These are phyloP conservation scores for Trigoniulus corallinus DNA, from an alignment of 1,140 invertebrate genomes.

Conservation along the genomic window DNA sequence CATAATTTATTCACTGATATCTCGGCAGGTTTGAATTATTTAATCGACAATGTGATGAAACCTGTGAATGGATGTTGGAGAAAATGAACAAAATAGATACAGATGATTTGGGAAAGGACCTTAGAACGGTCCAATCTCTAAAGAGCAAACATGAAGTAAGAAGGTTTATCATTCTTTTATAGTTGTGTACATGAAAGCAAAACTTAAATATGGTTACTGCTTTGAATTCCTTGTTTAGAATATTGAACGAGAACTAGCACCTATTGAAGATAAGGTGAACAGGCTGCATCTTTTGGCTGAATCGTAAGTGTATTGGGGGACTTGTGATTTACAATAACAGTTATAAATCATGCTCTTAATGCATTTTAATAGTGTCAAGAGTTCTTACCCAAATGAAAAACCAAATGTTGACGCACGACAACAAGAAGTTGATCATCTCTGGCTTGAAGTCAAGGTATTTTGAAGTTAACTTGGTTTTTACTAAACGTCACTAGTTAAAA, in stretches of 20 bases:
- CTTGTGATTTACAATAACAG: neutral
- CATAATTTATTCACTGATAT: neutral
- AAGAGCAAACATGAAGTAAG: slow-evolving; percentile 54
- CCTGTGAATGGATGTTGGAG: slow-evolving; percentile 83
- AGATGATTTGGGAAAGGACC: slow-evolving; percentile 58
- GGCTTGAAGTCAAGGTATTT: slow-evolving; percentile 62
- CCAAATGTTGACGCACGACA: slow-evolving; percentile 68
- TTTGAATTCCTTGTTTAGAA: slow-evolving; percentile 33
- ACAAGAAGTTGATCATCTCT: slow-evolving; percentile 67
- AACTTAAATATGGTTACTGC: no score
- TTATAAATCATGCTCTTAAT: neutral
- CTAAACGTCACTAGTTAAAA: no score
- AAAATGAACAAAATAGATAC: slow-evolving; percentile 59
- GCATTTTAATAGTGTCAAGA: slow-evolving; percentile 43
- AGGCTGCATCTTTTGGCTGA: slow-evolving; percentile 63
- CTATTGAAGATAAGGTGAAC: slow-evolving; percentile 73
- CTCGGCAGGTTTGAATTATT: slow-evolving; percentile 74
- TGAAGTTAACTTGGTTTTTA: no score
- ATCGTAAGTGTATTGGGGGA: no score
- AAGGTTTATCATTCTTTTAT: no score
- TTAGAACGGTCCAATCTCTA: slow-evolving; percentile 76
- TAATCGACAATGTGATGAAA: slow-evolving; percentile 80
- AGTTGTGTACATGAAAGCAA: no score
- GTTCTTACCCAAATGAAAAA: slow-evolving; percentile 75
- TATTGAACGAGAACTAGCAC: slow-evolving; percentile 71